Evolutionary conservation across 1,140 invertebrate genomes (phyloP), one percentile per base, ranked within the genome.

Genomic region (Tetramorium parvispinum): DNA sequence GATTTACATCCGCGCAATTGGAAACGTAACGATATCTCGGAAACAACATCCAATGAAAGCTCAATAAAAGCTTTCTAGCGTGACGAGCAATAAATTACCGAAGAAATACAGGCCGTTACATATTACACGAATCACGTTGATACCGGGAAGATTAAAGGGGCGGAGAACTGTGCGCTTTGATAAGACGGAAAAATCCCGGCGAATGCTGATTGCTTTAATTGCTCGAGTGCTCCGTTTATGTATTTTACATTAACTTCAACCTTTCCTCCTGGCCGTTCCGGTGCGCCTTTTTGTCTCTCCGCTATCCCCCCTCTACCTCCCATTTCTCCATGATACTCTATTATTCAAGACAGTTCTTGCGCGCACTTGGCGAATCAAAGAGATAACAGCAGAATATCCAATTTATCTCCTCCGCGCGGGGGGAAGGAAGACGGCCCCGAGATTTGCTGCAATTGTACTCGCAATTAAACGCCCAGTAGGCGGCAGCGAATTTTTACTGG

Each of bases 321-420:
- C n/a, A 13, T 55, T 51, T 81, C 37, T 43, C 18, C 51, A 18
- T 49, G 79, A 83, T 83, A 83, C 79, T 83, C 79, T 83, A 83
- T 83, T 83, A 83, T 83, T 83, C 79, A 83, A 71, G 53, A 5
- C 79, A 83, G 68, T 83, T 83, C 79, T 83, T 75, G 79, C 79
- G 79, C 79, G 66, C 70, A 83, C 53, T 83, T 46, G 79, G 55
- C 51, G 68, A 53, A 83, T 83, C 68, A 75, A 83, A 83, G 79
- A 83, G 79, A 83, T 83, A 83, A 83, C 79, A 75, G 68, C 68
- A 59, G 68, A 18, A 75, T 83, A 83, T 83, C 79, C 68, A 83
- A 83, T 83, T 83, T 75, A 83, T 75, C 68, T 83, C n/a, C 43
- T 46, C 11, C 24, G 66, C 16, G 21, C 21, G 49, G 51, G 21